Percentiles rank a stretch among this genome's conserved stretches.
Evolutionary conservation across 2,113 vertebrate species (phyloP).

Genomic region (Tautogolabrus adspersus): DNA sequence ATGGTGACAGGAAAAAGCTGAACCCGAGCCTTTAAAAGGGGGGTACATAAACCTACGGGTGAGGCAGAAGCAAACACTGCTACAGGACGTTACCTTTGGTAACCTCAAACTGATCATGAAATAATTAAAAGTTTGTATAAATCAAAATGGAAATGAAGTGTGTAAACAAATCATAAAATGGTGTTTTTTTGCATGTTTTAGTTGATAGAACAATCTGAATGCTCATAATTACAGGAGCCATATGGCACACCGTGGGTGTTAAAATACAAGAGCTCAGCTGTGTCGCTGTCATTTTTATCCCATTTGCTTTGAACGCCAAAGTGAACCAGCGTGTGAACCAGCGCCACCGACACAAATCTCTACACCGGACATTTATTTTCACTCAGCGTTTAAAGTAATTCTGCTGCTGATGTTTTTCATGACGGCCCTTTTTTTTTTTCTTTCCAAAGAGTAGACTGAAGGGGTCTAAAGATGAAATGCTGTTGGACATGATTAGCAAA

Average conservation of each 20-base stretch:
- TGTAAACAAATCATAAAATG: constrained; percentile 2
- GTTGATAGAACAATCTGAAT: constrained; percentile 16
- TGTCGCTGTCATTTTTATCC: constrained; percentile 21
- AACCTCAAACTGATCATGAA: not conserved
- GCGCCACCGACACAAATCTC: constrained; percentile 34
- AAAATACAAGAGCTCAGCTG: constrained; percentile 10
- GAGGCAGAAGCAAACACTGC: too few relatives aligned
- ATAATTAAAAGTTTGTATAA: not conserved
- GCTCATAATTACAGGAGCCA: constrained; percentile 36
- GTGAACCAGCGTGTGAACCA: constrained; percentile 16
- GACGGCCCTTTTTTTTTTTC: constrained; percentile 7
- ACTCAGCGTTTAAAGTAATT: constrained; percentile 37
- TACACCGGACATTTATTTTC: constrained; percentile 33
- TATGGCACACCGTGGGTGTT: constrained; percentile 20
- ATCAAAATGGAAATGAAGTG: not conserved
- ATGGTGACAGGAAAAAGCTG: too few relatives aligned
- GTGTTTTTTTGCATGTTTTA: constrained; percentile 17
- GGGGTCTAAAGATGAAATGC: constrained; percentile 70
- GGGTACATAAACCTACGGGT: too few relatives aligned
- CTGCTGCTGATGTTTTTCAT: constrained; percentile 48
- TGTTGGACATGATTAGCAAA: constrained; percentile 80
- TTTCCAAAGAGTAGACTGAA: constrained; percentile 49
- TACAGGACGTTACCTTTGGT: too few relatives aligned
- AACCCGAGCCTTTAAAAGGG: too few relatives aligned
- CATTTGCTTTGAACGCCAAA: constrained; percentile 1